Percentiles rank a stretch among this genome's conserved stretches.
These are phyloP conservation scores for Colius striatus DNA, from an alignment of 2,113 vertebrate species.

Conservation along the genomic window DNA sequence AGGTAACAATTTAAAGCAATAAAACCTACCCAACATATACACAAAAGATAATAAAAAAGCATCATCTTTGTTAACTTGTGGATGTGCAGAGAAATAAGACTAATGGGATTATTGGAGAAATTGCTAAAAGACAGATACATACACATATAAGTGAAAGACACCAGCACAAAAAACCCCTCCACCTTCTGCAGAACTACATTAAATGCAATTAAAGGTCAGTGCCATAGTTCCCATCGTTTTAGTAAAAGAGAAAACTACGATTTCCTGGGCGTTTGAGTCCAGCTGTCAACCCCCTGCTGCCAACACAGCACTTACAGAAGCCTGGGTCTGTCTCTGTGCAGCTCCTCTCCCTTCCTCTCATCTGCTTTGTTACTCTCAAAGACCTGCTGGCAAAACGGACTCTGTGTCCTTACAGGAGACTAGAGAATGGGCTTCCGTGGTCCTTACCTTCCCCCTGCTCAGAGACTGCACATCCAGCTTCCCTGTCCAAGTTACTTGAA, in stretches of 20 bases:
- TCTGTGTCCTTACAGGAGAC: not conserved
- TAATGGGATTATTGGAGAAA: not conserved
- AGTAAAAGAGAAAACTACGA: not conserved
- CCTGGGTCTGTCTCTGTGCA: slow-evolving; percentile 19
- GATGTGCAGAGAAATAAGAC: not conserved
- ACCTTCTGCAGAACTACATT: not conserved
- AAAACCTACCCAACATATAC: not conserved
- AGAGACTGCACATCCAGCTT: slow-evolving; percentile 9
- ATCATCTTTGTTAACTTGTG: not conserved
- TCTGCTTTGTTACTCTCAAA: slow-evolving; percentile 33
- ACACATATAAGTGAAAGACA: not conserved
- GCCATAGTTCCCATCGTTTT: not conserved
- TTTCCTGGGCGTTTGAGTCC: not conserved
- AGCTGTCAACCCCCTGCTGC: not conserved
- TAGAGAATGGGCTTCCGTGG: not conserved
- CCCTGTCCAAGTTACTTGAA: slow-evolving; percentile 38
- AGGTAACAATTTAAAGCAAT: not conserved
- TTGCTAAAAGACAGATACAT: not conserved
- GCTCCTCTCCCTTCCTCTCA: slow-evolving; percentile 36
- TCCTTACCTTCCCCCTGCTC: slow-evolving; percentile 61
- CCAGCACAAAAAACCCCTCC: not conserved
- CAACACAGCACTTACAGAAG: not conserved
- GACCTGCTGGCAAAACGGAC: not conserved
- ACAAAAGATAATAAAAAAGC: not conserved
- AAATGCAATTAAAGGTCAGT: not conserved